Evolutionary conservation across 1,140 invertebrate genomes (phyloP).

Genomic region (Eurosta solidaginis): DNA sequence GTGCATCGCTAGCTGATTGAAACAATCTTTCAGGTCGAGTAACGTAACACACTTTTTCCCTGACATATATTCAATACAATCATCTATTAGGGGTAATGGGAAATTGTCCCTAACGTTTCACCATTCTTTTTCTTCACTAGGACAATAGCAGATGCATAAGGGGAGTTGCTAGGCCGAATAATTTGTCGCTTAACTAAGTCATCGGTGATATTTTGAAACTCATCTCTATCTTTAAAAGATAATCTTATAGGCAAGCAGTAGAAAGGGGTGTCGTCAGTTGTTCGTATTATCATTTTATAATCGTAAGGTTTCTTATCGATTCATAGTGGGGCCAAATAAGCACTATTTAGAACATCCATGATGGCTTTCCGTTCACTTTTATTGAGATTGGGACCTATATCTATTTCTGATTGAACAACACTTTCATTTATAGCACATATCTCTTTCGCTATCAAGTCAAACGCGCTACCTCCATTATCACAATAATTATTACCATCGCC

Average conservation of each 20-base stretch:
- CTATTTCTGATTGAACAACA: too few relatives aligned
- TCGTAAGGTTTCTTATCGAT: not conserved
- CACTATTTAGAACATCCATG: not conserved
- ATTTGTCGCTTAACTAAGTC: not conserved
- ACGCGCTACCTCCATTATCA: not conserved
- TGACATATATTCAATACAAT: constrained; percentile 33
- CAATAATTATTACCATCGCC: not conserved
- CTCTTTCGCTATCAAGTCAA: not conserved
- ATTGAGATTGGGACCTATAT: too few relatives aligned
- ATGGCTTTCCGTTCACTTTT: too few relatives aligned
- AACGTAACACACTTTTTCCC: too few relatives aligned
- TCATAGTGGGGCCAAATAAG: not conserved
- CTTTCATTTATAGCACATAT: not conserved
- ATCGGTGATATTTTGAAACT: too few relatives aligned
- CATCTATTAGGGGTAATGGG: constrained; percentile 36
- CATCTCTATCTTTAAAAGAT: not conserved
- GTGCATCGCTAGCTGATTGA: constrained; percentile 31
- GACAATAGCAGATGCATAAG: not conserved
- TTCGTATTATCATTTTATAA: too few relatives aligned
- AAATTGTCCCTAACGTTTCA: too few relatives aligned
- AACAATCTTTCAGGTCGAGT: too few relatives aligned
- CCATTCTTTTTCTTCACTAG: constrained; percentile 2
- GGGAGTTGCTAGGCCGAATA: not conserved
- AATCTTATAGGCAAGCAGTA: not conserved
- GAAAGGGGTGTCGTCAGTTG: too few relatives aligned